Conservation (phyloP, 2,888 invertebrate genomes). For the Fabriciana adippe region DNA sequence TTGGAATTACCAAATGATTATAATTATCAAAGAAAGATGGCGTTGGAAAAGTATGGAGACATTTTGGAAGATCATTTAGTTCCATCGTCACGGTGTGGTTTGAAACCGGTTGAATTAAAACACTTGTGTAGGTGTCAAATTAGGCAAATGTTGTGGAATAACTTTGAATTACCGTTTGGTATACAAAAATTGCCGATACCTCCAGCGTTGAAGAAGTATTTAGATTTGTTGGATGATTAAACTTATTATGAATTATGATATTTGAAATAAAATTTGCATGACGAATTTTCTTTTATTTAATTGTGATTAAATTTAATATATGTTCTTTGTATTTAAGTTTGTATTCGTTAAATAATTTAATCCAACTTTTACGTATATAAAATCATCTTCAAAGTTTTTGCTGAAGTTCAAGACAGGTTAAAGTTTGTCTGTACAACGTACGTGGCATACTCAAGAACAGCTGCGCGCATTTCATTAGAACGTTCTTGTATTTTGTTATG, state of each 20-base stretch:
- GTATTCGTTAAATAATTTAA: too few relatives aligned
- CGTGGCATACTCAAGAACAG: too few relatives aligned
- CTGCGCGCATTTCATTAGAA: too few relatives aligned
- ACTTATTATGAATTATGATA: slow-evolving; percentile 13
- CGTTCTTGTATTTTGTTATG: too few relatives aligned
- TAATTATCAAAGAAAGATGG: slow-evolving; percentile 70
- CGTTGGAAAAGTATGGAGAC: slow-evolving; percentile 70
- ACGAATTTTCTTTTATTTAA: too few relatives aligned
- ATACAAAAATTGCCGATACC: slow-evolving; percentile 87
- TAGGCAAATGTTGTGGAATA: slow-evolving; percentile 84
- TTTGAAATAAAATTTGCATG: neutral
- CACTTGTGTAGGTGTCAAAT: slow-evolving; percentile 89
- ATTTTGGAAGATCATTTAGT: slow-evolving; percentile 83
- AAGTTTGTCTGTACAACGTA: too few relatives aligned
- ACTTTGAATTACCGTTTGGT: slow-evolving; percentile 89
- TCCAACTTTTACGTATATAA: too few relatives aligned
- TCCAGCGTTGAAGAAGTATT: slow-evolving; percentile 84
- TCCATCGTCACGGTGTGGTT: slow-evolving; percentile 83
- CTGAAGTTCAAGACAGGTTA: too few relatives aligned
- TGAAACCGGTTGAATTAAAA: slow-evolving; percentile 86
- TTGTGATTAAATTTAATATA: too few relatives aligned
- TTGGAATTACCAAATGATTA: slow-evolving; percentile 67
- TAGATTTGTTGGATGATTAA: slow-evolving; percentile 88
- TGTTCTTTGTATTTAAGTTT: too few relatives aligned
- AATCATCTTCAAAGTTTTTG: too few relatives aligned